A percentile compares a stretch with the other conserved stretches of the same genome.
Conservation (phyloP, 2,797 vertebrate species). For the Glyptemys insculpta region DNA sequence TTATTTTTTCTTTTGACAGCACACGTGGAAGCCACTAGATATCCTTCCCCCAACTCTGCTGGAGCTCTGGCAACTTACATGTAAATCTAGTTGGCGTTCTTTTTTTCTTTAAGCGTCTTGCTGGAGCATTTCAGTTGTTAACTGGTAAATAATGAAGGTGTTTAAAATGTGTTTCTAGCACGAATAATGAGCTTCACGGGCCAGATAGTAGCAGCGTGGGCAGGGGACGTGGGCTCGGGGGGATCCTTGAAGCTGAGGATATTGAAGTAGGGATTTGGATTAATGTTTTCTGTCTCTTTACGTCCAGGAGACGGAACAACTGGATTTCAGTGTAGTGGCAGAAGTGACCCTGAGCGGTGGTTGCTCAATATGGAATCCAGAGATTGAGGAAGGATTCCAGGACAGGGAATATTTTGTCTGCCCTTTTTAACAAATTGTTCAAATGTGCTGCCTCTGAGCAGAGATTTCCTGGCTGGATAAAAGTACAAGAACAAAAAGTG, state of each 20-base stretch:
- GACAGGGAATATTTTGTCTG: conserved; percentile 29
- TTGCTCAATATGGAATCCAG: conserved; percentile 60
- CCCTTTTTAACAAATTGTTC: conserved; percentile 51
- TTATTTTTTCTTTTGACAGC: conserved; percentile 56
- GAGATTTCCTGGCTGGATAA: conserved; percentile 75
- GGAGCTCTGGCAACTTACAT: conserved; percentile 59
- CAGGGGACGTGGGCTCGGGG: background rate
- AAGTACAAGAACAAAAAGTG: conserved; percentile 75
- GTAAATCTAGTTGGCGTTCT: conserved; percentile 36
- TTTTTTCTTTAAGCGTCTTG: conserved; percentile 59
- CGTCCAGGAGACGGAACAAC: background rate
- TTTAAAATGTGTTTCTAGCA: conserved; percentile 1
- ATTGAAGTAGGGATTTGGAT: background rate
- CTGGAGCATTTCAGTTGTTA: conserved; percentile 56
- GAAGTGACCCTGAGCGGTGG: conserved; percentile 32
- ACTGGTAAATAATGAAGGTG: conserved; percentile 54
- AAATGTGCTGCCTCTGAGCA: conserved; percentile 63
- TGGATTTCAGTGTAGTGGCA: conserved; percentile 36
- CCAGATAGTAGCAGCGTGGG: background rate
- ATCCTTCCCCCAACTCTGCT: conserved; percentile 67
- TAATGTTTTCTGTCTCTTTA: background rate
- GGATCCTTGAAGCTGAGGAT: conserved; percentile 14
- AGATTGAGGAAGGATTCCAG: conserved; percentile 43
- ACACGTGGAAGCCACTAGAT: conserved; percentile 61
- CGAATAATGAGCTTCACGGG: conserved; percentile 35